These are phyloP conservation scores for Drosophila mojavensis DNA, from an alignment of 1,140 invertebrate species.

Conservation along the genomic window DNA sequence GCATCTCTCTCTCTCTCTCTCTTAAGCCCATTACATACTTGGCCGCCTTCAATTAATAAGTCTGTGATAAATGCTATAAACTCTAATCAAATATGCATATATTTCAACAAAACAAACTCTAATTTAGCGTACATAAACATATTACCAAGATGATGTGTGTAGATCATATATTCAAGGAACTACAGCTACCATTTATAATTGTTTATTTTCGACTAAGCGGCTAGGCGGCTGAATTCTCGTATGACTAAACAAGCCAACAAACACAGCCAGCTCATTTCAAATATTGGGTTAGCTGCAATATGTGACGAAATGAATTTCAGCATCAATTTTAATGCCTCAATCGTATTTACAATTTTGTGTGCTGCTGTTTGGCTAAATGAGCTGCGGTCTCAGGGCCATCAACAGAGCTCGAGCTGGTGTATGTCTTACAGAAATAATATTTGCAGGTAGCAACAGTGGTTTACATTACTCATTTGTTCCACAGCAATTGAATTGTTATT, in stretches of 20 bases:
- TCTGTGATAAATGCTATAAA: too few species aligned
- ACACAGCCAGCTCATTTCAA: background rate
- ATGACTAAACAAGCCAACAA: background rate
- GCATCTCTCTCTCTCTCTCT: too few species aligned
- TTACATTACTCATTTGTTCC: slow-evolving; percentile 1
- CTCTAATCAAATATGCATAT: too few species aligned
- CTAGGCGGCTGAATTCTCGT: background rate
- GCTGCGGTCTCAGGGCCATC: background rate
- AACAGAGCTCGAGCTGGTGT: too few species aligned
- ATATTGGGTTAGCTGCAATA: background rate
- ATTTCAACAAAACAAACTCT: too few species aligned
- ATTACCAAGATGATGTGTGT: background rate
- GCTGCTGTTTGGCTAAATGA: slow-evolving; percentile 9
- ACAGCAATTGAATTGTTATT: slow-evolving; percentile 10
- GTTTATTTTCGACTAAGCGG: background rate
- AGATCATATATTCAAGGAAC: background rate
- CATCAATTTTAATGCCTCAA: background rate
- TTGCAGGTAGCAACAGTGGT: background rate
- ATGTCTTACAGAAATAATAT: background rate
- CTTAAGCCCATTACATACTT: too few species aligned
- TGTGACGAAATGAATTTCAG: background rate
- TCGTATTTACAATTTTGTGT: slow-evolving; percentile 4
- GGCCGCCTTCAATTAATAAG: too few species aligned
- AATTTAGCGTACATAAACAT: background rate
- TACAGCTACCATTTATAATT: background rate